Base-by-base conservation (phyloP, 2,113 vertebrate species). In the Oncorhynchus nerka region DNA sequence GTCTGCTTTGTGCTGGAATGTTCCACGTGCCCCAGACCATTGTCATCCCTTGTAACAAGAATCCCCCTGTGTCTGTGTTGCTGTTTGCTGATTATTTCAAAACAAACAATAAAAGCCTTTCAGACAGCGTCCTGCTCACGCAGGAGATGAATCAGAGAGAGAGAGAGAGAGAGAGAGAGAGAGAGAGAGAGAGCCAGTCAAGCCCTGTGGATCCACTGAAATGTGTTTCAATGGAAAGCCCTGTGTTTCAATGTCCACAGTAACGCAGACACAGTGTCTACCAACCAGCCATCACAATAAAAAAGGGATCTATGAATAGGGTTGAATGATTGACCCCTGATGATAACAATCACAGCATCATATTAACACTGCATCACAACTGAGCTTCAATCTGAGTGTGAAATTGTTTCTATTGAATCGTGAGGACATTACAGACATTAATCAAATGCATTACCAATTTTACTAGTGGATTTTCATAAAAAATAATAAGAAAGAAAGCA, bases 21-120 rank as follows among this genome's bases (percentile, higher is more conserved):
- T 73, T 84, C 76, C 75, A 75, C 81, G 75, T 85, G 85, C 86
- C 82, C 62, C 39, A 9, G 7, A 81, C 86, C 84, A 83, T 87
- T 87, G 74, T 89, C 87, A 80, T 87, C 84, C 51, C 75, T 81
- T 79, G 81, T 80, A 89, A 89, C 87, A 89, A 86, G 78, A 79
- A 3, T 57, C 39, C 88, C 51, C 77, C 80, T 83, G 83, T 90
- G 84, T 89, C 83, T 61, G 75, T 75, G 70, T 79, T 70, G 51
- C 81, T 85, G 83, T 91, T 91, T 91, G 88, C 87, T 93, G 90
- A 91, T 92, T 78, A 88, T 89, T 83, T 82, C 68, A 90, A 92
- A 91, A 90, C 73, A 83, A 86, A 91, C 88, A 92, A 90, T 86
- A 85, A 83, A 81, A 77, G 13, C 39, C 86, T 89, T 90, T 90